These are phyloP conservation scores for Thamnophis elegans DNA, from an alignment of 2,797 vertebrate species.

Conservation along the genomic window DNA sequence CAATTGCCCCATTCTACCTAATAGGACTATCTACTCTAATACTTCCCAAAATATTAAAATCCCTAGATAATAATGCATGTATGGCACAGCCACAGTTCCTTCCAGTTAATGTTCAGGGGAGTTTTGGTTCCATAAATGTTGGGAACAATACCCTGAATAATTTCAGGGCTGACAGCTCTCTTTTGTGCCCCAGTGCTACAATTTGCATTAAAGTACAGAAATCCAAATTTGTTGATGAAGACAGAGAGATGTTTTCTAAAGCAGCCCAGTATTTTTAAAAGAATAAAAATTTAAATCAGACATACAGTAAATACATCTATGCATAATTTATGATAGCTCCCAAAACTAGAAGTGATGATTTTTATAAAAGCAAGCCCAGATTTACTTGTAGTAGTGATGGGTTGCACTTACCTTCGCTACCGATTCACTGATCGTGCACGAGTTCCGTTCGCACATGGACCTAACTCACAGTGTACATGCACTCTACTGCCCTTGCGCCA, in stretches of 20 bases:
- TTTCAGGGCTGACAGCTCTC: not conserved
- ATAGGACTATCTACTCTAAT: not conserved
- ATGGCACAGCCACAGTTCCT: not conserved
- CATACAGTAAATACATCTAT: not conserved
- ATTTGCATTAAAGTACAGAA: not conserved
- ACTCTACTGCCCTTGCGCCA: no score
- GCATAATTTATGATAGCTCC: not conserved
- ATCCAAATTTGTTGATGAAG: not conserved
- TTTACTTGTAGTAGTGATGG: not conserved
- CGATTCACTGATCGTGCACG: no score
- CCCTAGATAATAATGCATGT: not conserved
- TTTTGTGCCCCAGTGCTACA: not conserved
- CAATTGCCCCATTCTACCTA: not conserved
- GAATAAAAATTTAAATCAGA: not conserved
- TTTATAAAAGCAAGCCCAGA: not conserved
- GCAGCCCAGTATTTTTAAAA: not conserved
- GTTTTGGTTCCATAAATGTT: not conserved
- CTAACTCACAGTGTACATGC: no score
- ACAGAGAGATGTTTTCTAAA: not conserved
- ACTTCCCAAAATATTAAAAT: not conserved
- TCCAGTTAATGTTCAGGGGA: not conserved
- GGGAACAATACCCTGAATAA: not conserved
- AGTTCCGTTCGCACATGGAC: no score
- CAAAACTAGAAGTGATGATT: not conserved
- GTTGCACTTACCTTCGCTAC: no score